A percentile compares a stretch with the other conserved stretches of the same genome.
Evolutionary conservation across 2,113 vertebrate genomes (phyloP).

Genomic region (Bos indicus): DNA sequence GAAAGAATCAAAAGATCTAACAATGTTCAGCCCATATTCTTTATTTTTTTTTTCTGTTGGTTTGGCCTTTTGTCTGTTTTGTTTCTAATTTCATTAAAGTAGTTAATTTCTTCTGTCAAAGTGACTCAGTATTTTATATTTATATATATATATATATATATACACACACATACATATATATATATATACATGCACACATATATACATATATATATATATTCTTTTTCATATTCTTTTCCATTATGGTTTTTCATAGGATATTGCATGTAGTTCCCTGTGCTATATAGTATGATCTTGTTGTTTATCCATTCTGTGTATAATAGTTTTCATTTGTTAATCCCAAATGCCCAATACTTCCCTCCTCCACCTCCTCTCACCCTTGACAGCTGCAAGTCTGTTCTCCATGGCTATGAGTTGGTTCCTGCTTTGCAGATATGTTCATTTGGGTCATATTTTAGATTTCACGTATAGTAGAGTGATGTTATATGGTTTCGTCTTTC

Average conservation of each 20-base stretch:
- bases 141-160: too few relatives aligned
- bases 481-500: background rate
- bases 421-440: background rate
- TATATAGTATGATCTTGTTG: background rate
- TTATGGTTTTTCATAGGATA: background rate
- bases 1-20: background rate
- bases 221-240: background rate
- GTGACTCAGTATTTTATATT: background rate
- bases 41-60: background rate
- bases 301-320: background rate
- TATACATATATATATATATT: background rate
- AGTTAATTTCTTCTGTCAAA: background rate
- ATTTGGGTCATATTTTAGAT: background rate
- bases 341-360: background rate
- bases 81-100: background rate
- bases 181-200: too few relatives aligned
- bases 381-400: background rate
- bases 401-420: background rate
- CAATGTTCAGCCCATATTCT: background rate
- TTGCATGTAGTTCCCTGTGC: background rate
- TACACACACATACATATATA: fast-evolving
- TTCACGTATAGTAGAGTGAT: background rate
- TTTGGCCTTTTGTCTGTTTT: background rate
- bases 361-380: background rate
- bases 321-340: background rate